These are phyloP conservation scores for Antennarius maculatus DNA, from an alignment of 2,797 vertebrate species.

Conservation along the genomic window DNA sequence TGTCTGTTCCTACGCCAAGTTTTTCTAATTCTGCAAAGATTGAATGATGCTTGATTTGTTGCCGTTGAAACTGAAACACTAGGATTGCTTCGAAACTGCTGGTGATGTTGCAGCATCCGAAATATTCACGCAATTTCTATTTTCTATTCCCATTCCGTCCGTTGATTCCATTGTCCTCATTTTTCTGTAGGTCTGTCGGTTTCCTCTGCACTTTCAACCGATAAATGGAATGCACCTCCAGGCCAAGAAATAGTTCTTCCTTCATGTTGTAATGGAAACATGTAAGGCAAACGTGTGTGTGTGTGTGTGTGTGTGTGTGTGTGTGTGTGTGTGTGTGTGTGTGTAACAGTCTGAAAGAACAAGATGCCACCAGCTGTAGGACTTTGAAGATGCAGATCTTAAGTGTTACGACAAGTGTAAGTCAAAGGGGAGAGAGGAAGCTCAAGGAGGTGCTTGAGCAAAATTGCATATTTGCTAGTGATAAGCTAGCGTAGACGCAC, in stretches of 20 bases:
- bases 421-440: constrained; percentile 67
- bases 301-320: too few species aligned
- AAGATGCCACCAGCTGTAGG: constrained; percentile 43
- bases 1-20: neutral
- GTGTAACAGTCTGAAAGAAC: constrained; percentile 21
- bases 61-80: constrained; percentile 25
- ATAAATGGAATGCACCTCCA: constrained; percentile 15
- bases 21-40: neutral
- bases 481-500: constrained; percentile 46
- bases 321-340: neutral
- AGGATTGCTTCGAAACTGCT: neutral
- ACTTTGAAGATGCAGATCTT: constrained; percentile 37
- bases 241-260: constrained; percentile 10
- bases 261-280: neutral
- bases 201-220: constrained; percentile 10
- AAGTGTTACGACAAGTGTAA: constrained; percentile 59
- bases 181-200: neutral
- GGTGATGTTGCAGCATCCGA: neutral
- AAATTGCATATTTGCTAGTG: constrained; percentile 60
- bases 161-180: neutral
- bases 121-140: neutral
- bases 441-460: constrained; percentile 62
- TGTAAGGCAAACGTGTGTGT: neutral
- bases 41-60: neutral
- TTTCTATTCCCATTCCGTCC: neutral